Percentiles rank a stretch among this genome's conserved stretches.
These are phyloP conservation scores for Hypanus sabinus DNA, from an alignment of 2,113 vertebrate species.

Conservation along the genomic window DNA sequence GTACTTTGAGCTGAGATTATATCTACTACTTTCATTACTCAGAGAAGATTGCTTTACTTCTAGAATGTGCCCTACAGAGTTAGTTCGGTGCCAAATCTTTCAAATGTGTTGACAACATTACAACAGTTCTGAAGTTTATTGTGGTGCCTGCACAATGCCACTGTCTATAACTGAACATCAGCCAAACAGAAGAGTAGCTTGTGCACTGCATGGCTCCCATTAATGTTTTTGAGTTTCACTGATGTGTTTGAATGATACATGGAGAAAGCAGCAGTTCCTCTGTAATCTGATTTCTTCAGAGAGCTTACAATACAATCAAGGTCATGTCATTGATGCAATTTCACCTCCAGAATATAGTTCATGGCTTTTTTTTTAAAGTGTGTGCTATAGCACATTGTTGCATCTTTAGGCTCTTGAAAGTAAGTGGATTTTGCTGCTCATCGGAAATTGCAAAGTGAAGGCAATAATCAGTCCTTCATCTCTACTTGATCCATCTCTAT, in stretches of 20 bases:
- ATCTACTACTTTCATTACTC: neutral
- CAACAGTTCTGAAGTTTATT: neutral
- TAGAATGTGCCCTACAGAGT: neutral
- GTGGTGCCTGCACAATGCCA: neutral
- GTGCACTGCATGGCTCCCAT: neutral
- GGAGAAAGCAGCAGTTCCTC: neutral
- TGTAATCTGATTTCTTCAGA: constrained; percentile 18
- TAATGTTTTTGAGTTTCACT: constrained; percentile 10
- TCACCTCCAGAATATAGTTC: neutral
- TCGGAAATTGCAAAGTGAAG: neutral
- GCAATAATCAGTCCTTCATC: neutral
- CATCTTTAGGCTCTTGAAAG: neutral
- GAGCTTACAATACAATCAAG: constrained; percentile 2
- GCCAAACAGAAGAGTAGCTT: neutral
- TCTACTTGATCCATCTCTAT: neutral
- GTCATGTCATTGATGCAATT: neutral
- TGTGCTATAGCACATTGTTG: neutral
- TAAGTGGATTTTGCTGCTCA: neutral
- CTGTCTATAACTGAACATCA: neutral
- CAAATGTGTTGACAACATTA: constrained; percentile 1
- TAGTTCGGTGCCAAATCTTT: neutral
- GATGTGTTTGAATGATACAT: neutral
- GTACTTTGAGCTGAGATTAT: neutral
- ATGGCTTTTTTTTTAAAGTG: neutral
- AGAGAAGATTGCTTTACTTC: neutral